phyloP scores from a whole-genome alignment of 2,888 invertebrate genomes.

The Neuroscelio doddi region DNA sequence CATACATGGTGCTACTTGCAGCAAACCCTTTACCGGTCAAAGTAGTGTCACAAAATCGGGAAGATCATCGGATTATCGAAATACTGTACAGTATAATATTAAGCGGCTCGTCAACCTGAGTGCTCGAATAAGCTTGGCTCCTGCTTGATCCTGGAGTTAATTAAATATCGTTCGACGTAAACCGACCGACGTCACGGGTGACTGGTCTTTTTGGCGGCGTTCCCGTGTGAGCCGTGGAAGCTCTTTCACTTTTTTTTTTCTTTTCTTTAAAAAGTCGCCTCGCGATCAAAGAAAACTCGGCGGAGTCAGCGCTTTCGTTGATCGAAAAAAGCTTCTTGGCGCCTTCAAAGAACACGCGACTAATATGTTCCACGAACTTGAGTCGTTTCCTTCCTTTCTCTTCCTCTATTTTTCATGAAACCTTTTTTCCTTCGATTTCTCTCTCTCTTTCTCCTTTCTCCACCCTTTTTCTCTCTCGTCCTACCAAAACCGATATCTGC shows the following conservation, averaged over 20 bases:
- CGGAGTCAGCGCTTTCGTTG: slow-evolving; percentile 31
- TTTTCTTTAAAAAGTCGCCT: slow-evolving; percentile 1
- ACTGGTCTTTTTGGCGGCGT: slow-evolving; percentile 35
- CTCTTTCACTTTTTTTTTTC: slow-evolving; percentile 34
- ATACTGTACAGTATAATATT: slow-evolving; percentile 38
- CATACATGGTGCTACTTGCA: too few species aligned
- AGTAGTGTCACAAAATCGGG: slow-evolving; percentile 39
- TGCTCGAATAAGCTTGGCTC: slow-evolving; percentile 28
- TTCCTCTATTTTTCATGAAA: slow-evolving; percentile 5
- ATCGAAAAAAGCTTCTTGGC: slow-evolving; percentile 40
- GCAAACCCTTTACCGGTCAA: too few species aligned
- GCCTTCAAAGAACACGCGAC: slow-evolving; percentile 35
- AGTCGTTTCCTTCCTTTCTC: slow-evolving; percentile 18
- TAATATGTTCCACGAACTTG: slow-evolving; percentile 31
- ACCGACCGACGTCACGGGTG: slow-evolving; percentile 40
- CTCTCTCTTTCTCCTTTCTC: background rate
- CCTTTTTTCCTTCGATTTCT: too few species aligned
- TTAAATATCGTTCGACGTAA: slow-evolving; percentile 46
- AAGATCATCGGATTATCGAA: slow-evolving; percentile 43
- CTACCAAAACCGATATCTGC: slow-evolving; percentile 1
- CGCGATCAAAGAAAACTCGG: slow-evolving; percentile 33
- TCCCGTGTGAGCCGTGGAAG: slow-evolving; percentile 26
- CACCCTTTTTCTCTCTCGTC: background rate
- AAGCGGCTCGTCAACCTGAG: slow-evolving; percentile 28
- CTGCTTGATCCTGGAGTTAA: slow-evolving; percentile 26